Evolutionary conservation across 1,140 invertebrate genomes (phyloP).

Genomic region (Euwallacea similis): DNA sequence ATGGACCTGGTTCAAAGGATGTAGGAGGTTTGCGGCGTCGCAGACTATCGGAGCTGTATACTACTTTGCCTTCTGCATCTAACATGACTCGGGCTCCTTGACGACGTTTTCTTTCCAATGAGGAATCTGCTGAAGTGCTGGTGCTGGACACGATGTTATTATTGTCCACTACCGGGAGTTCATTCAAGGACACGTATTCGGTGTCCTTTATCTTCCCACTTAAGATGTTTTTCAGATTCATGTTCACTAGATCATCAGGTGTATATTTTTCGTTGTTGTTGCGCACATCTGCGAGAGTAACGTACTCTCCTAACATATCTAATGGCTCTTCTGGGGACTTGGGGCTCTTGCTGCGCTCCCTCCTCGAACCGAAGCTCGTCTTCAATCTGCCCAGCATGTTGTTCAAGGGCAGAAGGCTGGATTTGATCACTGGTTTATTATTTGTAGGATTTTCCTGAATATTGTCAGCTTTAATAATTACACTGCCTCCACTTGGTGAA

Average conservation of each 20-base stretch:
- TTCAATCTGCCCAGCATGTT: conserved; percentile 67
- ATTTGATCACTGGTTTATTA: conserved; percentile 54
- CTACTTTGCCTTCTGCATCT: conserved; percentile 85
- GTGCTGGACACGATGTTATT: conserved; percentile 54
- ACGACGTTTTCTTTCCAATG: conserved; percentile 55
- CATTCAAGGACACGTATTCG: conserved; percentile 80
- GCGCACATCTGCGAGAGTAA: conserved; percentile 79
- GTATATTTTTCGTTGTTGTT: conserved; percentile 68
- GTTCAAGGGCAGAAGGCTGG: conserved; percentile 60
- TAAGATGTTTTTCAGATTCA: conserved; percentile 59
- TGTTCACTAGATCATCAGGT: conserved; percentile 57
- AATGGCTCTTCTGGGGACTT: conserved; percentile 5
- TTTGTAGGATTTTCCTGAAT: conserved; percentile 25
- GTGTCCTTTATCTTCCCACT: conserved; percentile 63
- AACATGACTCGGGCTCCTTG: conserved; percentile 80
- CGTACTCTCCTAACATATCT: conserved; percentile 68
- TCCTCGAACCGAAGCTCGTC: conserved; percentile 54
- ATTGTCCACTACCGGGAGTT: conserved; percentile 65
- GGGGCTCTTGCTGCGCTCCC: conserved; percentile 56
- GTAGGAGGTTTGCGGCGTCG: conserved; percentile 79
- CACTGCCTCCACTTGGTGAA: conserved; percentile 51
- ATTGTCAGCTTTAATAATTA: conserved; percentile 50
- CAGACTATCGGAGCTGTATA: conserved; percentile 86
- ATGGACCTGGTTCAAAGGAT: conserved; percentile 81
- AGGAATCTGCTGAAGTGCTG: conserved; percentile 49